Conservation (phyloP, 2,113 vertebrate genomes). For the Cryptotis parvus region DNA sequence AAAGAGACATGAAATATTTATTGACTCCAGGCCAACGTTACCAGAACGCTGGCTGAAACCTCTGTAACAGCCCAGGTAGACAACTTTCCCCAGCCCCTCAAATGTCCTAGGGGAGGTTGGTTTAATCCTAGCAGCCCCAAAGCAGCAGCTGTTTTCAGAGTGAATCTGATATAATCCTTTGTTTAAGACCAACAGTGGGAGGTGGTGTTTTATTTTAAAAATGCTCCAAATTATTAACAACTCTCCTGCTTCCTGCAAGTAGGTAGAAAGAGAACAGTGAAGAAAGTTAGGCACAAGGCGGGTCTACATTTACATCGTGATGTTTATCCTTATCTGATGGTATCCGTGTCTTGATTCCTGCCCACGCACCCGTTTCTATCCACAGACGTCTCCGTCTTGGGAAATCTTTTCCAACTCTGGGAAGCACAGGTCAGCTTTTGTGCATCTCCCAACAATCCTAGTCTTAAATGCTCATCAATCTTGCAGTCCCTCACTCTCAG, state of each 20-base stretch:
- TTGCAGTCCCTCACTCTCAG: conserved; percentile 1
- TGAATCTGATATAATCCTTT: conserved; percentile 64
- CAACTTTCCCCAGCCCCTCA: conserved; percentile 59
- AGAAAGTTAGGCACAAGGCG: neutral
- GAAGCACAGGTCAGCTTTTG: conserved; percentile 16
- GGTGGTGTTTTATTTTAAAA: conserved; percentile 56
- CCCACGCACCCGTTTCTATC: neutral
- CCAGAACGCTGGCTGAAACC: conserved; percentile 64
- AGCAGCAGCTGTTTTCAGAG: conserved; percentile 72
- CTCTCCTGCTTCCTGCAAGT: conserved; percentile 29
- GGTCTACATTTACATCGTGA: neutral
- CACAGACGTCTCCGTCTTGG: neutral
- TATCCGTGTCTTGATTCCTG: neutral
- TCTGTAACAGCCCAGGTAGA: conserved; percentile 59
- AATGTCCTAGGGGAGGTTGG: conserved; percentile 59
- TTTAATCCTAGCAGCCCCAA: conserved; percentile 57
- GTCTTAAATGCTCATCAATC: conserved; percentile 13
- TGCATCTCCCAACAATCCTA: conserved; percentile 18
- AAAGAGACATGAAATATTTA: conserved; percentile 73
- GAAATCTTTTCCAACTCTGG: conserved; percentile 32
- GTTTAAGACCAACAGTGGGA: conserved; percentile 56
- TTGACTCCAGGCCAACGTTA: conserved; percentile 71
- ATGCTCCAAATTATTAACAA: conserved; percentile 53
- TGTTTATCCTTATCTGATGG: too few species aligned
- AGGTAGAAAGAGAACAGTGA: conserved; percentile 37